These are phyloP conservation scores for Autographa gamma DNA, from an alignment of 2,888 invertebrate species.

Conservation along the genomic window DNA sequence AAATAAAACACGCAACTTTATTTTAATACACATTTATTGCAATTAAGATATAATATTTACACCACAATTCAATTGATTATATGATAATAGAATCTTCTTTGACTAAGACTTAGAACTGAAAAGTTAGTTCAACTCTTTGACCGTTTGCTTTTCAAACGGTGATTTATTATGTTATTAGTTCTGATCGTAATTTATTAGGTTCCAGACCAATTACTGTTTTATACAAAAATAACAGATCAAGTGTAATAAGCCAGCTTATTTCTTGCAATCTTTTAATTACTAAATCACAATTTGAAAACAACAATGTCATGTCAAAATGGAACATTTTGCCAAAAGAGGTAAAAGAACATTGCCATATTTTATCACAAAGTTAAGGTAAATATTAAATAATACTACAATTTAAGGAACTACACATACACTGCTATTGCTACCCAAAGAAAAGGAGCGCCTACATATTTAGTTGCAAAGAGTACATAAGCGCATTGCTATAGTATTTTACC, in stretches of 20 bases:
- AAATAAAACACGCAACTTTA: slow-evolving; percentile 13
- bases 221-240: neutral
- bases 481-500: slow-evolving; percentile 39
- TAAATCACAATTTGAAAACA: neutral
- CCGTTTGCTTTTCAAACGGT: neutral
- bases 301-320: neutral
- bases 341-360: neutral
- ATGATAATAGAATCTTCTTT: slow-evolving; percentile 17
- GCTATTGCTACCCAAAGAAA: neutral
- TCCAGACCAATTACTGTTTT: neutral
- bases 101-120: slow-evolving; percentile 10
- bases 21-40: slow-evolving; percentile 32
- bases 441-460: slow-evolving; percentile 18
- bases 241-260: neutral
- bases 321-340: neutral
- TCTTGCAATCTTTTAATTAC: neutral
- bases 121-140: neutral
- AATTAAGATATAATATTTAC: slow-evolving; percentile 35
- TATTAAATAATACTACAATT: slow-evolving; percentile 35
- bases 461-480: slow-evolving; percentile 6
- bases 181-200: neutral
- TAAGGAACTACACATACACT: slow-evolving; percentile 41
- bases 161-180: neutral
- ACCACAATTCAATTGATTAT: slow-evolving; percentile 39
- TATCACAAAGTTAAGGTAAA: slow-evolving; percentile 12